Evolutionary conservation across 2,888 invertebrate species (phyloP), one percentile per base, ranked within the genome.

Genomic region (Netelia virgata): DNA sequence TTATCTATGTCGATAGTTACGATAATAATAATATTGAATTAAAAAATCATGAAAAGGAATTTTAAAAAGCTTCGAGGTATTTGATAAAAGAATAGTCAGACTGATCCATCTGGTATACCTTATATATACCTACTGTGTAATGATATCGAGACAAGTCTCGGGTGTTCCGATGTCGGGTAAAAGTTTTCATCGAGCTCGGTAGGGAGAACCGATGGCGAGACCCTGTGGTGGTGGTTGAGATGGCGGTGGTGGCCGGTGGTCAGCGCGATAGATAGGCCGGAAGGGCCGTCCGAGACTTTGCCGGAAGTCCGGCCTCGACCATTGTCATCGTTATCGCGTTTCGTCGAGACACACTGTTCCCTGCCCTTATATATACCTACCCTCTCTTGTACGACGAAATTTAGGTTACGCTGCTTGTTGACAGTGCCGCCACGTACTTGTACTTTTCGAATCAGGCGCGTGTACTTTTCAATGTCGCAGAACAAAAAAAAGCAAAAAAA

Each of bases 281-380:
- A 85, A 82, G 82, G 75, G 78, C 79, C 82, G 82, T 79, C 84
- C 79, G 84, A 85, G 84, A 85, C 84, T 87, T 87, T 83, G 75
- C 86, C 87, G 87, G 87, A 87, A 81, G 80, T 87, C 87, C 87
- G 87, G 83, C 86, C 83, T 82, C 82, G 73, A 85, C 84, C 85
- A 87, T 87, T 87, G 87, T 87, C 84, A 84, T 84, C 87, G 87
- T 87, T 87, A 87, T 87, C 87, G 82, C 84, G 82, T 85, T 79
- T 87, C 85, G 82, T 86, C 79, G 86, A 84, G 87, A 86, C 86
- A 77, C 77, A 77, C 73, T 78, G 68, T 77, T 64, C 76, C 68
- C 77, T 79, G 61, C 70, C 28, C 74, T 72, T 57, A 63, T 57
- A 50, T 36, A 64, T 43, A 59, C 36, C 23, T 50, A 14, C 11